Percentiles rank a stretch among this genome's conserved stretches.
phyloP scores from a whole-genome alignment of 2,113 vertebrate genomes.

The Nanorana parkeri region DNA sequence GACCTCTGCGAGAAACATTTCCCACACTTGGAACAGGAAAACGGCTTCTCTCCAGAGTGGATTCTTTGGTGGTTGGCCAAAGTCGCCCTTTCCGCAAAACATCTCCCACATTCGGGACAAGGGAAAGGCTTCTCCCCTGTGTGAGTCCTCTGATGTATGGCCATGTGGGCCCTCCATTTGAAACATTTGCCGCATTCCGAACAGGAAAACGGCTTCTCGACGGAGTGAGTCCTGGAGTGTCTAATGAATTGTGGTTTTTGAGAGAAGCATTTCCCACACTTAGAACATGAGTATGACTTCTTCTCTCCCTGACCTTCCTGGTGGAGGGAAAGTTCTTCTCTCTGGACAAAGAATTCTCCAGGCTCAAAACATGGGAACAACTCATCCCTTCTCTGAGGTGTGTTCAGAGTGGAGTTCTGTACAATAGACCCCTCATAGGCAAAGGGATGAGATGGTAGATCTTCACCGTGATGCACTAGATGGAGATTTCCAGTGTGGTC shows the following conservation, averaged over 20 bases:
- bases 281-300: no score
- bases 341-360: no score
- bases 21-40: neutral
- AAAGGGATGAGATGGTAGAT: neutral
- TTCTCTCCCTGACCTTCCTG: no score
- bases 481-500: no score
- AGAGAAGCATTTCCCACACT: no score
- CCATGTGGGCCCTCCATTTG: constrained; percentile 60
- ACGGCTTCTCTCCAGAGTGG: constrained; percentile 59
- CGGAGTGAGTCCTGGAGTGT: no score
- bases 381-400: no score
- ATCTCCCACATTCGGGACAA: constrained; percentile 65
- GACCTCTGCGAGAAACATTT: neutral
- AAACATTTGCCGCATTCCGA: constrained; percentile 66
- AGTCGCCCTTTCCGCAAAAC: constrained; percentile 60
- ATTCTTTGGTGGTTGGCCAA: constrained; percentile 67
- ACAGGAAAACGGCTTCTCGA: constrained; percentile 59
- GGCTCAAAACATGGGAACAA: no score
- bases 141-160: constrained; percentile 67
- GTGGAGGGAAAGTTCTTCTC: no score
- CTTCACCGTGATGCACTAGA: neutral
- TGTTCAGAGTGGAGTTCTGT: neutral
- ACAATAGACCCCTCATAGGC: neutral
- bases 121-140: constrained; percentile 61
- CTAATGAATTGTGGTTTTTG: no score